Conservation (phyloP, 2,888 invertebrate species). For the Andrena hattorfiana region DNA sequence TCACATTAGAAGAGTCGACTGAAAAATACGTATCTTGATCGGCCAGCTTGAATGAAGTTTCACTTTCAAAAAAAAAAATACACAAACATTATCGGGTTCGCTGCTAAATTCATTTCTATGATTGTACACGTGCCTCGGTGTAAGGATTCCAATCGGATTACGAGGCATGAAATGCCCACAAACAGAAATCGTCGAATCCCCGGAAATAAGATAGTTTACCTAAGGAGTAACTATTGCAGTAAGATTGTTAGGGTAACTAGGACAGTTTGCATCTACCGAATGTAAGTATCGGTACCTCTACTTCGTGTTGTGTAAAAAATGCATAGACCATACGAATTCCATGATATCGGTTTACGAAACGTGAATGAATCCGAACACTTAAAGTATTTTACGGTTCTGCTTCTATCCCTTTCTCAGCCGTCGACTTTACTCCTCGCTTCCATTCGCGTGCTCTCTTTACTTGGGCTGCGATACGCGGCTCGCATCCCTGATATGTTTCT, state of each 20-base stretch:
- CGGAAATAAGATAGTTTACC: too few relatives aligned
- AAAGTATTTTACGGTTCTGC: constrained; percentile 15
- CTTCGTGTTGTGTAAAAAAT: constrained; percentile 24
- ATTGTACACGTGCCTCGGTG: constrained; percentile 42
- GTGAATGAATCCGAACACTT: constrained; percentile 30
- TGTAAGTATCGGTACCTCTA: not conserved
- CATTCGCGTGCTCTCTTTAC: not conserved
- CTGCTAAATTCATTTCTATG: constrained; percentile 33
- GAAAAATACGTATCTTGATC: constrained; percentile 27
- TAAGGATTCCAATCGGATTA: constrained; percentile 18
- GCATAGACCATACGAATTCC: not conserved
- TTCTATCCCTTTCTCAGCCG: constrained; percentile 22
- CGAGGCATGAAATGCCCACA: not conserved
- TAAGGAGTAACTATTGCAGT: not conserved
- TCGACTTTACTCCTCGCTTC: not conserved
- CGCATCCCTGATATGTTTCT: constrained; percentile 37
- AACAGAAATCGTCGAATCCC: not conserved
- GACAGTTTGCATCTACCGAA: constrained; percentile 14
- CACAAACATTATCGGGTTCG: constrained; percentile 21
- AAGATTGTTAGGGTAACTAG: constrained; percentile 5
- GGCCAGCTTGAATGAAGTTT: constrained; percentile 10
- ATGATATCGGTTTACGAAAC: not conserved
- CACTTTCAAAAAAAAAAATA: constrained; percentile 19
- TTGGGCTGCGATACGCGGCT: not conserved
- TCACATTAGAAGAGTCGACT: constrained; percentile 10